A percentile compares a stretch with the other conserved stretches of the same genome.
These are phyloP conservation scores for Amblyopsis hoosieri DNA, from an alignment of 2,797 vertebrate species.

Conservation along the genomic window DNA sequence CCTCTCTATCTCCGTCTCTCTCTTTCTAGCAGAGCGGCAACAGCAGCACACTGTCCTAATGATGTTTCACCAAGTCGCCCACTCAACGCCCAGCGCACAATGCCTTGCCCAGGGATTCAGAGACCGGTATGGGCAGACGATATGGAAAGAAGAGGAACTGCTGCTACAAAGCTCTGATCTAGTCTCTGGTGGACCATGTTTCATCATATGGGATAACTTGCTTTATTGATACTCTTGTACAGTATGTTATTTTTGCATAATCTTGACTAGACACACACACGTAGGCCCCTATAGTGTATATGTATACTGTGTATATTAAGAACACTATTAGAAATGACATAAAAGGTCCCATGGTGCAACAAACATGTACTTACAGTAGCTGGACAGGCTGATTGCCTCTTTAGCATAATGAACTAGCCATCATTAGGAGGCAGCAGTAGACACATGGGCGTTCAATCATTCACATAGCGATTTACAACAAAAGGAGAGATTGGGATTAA, in stretches of 20 bases:
- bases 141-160: slow-evolving; percentile 11
- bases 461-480: slow-evolving; percentile 37
- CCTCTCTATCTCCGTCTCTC: slow-evolving; percentile 5
- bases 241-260: too few species aligned
- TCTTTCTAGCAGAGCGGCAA: slow-evolving; percentile 29
- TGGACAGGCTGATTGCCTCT: not conserved
- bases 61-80: slow-evolving; percentile 75
- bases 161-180: not conserved
- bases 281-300: too few species aligned
- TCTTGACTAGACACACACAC: too few species aligned
- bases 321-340: not conserved
- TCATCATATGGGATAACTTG: too few species aligned
- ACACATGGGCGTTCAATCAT: slow-evolving; percentile 32
- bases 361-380: not conserved
- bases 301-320: too few species aligned
- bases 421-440: slow-evolving; percentile 1
- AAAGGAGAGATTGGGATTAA: slow-evolving; percentile 58
- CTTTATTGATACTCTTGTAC: too few species aligned
- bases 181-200: too few species aligned
- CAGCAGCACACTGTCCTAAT: slow-evolving; percentile 66
- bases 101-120: slow-evolving; percentile 27
- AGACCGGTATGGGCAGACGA: slow-evolving; percentile 18
- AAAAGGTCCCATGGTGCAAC: slow-evolving; percentile 3
- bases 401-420: slow-evolving; percentile 12
- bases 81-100: slow-evolving; percentile 66